These are phyloP conservation scores for Ostrea denselamellosa DNA, from an alignment of 1,140 invertebrate genomes.

Conservation along the genomic window DNA sequence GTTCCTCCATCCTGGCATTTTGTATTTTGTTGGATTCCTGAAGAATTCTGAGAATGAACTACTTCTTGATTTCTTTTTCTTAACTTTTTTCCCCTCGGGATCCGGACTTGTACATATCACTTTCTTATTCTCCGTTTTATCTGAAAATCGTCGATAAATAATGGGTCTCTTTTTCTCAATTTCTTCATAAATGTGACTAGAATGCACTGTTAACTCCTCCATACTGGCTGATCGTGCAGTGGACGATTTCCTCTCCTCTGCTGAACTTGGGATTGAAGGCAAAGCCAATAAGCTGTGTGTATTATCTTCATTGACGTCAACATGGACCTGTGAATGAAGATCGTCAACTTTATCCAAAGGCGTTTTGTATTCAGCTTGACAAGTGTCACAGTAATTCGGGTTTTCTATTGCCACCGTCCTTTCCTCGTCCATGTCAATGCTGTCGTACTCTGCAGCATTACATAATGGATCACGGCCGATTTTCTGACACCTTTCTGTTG, in stretches of 20 bases:
- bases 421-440: background rate
- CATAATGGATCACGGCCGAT: background rate
- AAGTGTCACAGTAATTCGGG: conserved; percentile 11
- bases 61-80: conserved; percentile 24
- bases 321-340: conserved; percentile 13
- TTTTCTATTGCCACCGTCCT: conserved; percentile 21
- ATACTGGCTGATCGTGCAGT: conserved; percentile 7
- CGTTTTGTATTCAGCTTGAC: conserved; percentile 15
- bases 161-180: conserved; percentile 34
- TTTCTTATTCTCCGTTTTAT: conserved; percentile 3
- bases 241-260: background rate
- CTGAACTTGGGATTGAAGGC: background rate
- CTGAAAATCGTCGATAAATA: conserved; percentile 37
- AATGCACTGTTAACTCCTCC: conserved; percentile 6
- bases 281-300: background rate
- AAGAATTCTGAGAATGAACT: conserved; percentile 40
- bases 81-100: background rate
- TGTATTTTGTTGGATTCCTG: background rate
- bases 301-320: background rate
- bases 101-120: conserved; percentile 32
- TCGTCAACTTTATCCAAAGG: conserved; percentile 10
- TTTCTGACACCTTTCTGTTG: background rate
- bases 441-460: conserved; percentile 21
- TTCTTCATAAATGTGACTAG: conserved; percentile 39
- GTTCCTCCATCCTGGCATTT: background rate